phyloP scores from a whole-genome alignment of 2,113 vertebrate species.

The Thomomys bottae region DNA sequence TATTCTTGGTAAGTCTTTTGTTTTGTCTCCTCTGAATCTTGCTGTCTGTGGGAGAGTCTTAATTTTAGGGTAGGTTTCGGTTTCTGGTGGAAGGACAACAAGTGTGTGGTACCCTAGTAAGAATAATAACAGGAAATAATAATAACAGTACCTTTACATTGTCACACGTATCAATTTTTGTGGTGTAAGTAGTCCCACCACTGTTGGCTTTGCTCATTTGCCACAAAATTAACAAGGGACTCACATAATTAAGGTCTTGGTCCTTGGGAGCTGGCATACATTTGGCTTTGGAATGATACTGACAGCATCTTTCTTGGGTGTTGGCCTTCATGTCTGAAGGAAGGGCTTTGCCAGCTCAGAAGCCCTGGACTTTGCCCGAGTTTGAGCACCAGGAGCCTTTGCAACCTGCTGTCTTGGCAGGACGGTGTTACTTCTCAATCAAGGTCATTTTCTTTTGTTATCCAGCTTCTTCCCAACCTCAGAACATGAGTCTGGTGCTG shows the following conservation, averaged over 20 bases:
- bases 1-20: background rate
- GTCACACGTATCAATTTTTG: background rate
- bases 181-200: background rate
- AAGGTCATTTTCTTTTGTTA: background rate
- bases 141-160: too few species aligned
- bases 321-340: background rate
- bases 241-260: background rate
- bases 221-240: background rate
- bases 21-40: background rate
- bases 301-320: background rate
- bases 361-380: background rate
- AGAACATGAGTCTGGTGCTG: background rate
- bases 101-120: background rate
- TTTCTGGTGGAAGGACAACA: background rate
- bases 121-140: background rate
- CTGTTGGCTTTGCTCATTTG: background rate
- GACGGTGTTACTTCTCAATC: background rate
- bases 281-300: fast-evolving
- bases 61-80: background rate
- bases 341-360: background rate
- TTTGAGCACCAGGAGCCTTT: background rate
- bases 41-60: background rate
- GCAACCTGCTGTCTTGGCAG: background rate
- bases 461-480: background rate
- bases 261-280: background rate